A percentile compares a stretch with the other conserved stretches of the same genome.
These are phyloP conservation scores for Amblyraja radiata DNA, from an alignment of 2,797 vertebrate genomes.

Conservation along the genomic window DNA sequence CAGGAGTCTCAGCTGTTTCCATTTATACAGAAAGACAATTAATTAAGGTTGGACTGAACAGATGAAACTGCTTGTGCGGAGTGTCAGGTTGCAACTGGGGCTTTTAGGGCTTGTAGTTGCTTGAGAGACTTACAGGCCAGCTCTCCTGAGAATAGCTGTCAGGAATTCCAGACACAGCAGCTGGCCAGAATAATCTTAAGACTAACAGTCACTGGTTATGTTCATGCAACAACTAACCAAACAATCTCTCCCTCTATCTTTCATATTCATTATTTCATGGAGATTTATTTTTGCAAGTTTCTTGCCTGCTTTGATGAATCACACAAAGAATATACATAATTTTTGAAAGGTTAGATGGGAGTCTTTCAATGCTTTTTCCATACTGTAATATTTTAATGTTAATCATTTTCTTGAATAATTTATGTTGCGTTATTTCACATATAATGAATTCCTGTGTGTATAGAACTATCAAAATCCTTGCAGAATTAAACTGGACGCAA, in stretches of 20 bases:
- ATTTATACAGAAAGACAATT: conserved; percentile 46
- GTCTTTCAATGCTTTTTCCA: neutral
- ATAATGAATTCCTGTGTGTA: neutral
- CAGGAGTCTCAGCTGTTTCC: conserved; percentile 37
- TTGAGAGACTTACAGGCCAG: conserved; percentile 44
- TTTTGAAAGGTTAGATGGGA: neutral
- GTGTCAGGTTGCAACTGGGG: conserved; percentile 39
- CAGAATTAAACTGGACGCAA: neutral
- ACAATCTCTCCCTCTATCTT: neutral
- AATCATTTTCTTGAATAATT: neutral
- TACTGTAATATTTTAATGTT: neutral
- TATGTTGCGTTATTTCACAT: neutral
- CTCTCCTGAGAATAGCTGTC: conserved; percentile 46
- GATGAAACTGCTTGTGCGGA: conserved; percentile 44
- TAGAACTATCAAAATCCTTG: neutral
- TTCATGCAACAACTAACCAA: neutral
- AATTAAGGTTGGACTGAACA: conserved; percentile 54
- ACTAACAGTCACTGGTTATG: neutral
- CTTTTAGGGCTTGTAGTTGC: conserved; percentile 42
- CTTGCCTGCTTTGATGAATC: neutral
- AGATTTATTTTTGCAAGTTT: neutral
- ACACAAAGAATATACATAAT: neutral
- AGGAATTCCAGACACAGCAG: conserved; percentile 44
- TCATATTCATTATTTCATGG: neutral
- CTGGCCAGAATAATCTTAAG: conserved; percentile 42